Base-by-base conservation (phyloP, 2,888 invertebrate genomes). In the Rugalucina vietnamica region DNA sequence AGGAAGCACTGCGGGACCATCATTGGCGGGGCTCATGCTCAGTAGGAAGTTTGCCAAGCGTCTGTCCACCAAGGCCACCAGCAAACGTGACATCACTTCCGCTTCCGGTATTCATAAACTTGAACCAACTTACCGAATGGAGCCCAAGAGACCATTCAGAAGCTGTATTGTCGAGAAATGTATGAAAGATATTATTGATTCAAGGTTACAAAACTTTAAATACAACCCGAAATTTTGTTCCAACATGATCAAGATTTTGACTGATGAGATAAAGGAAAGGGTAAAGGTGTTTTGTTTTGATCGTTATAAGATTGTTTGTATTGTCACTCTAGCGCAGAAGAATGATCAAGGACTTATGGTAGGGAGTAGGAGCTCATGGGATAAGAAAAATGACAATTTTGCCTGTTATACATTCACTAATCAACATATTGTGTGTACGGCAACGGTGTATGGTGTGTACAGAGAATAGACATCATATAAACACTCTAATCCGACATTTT, bases 61-160 rank as follows among this genome's bases (percentile, higher is more conserved):
- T 43, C 81, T 92, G 36, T 87, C 90, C 3, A 81, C 84, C 21
- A 84, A 85, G 60, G 57, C 85, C 12, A 72, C 78, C 21, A 82
- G 82, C 24, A 77, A 81, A 29, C 81, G 82, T 50, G 76, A 79
- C 1, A 74, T 78, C 0, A 82, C 87, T 10, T 87, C 89, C 0
- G 80, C 76, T 0, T 86, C 82, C 54, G 60, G 57, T 8, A 34
- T 81, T 5, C 85, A 81, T 32, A 84, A 88, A 37, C 88, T 86
- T 73, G 92, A 92, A 73, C 92, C 92, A 1, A 89, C 92, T 0
- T 93, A 92, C 79, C 88, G 90, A 4, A 90, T 93, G 91, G 92
- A 92, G 79, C 92, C 93, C 21, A 72, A 79, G 21, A 82, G 81
- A 32, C 87, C 83, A 81, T 91, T 93, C 78, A 82, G 88, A 18